Evolutionary conservation across 2,113 vertebrate species (phyloP), one percentile per base, ranked within the genome.

Genomic region (Dicrurus megarhynchus): DNA sequence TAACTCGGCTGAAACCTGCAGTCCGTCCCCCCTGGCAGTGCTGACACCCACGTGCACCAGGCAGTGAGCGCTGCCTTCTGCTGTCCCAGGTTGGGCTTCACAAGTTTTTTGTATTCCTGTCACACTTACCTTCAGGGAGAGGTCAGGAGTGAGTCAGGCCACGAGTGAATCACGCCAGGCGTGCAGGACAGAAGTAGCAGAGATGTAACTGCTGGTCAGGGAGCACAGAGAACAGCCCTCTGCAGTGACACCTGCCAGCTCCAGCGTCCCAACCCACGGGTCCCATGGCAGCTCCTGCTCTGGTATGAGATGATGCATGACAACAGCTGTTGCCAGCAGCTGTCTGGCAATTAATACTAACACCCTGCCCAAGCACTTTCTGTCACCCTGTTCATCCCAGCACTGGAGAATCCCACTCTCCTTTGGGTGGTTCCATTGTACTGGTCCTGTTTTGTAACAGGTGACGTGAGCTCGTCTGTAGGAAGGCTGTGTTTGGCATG

Each of bases 241-340:
- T 3, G 5, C 3, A 1, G 23, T 2, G 60, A 57, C 71, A 63
- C 50, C 28, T 53, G 84, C 64, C 19, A 24, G 37, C 39, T 17
- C 20, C 1, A 6, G 24, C 37, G 64, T 67, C 60, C 73, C 2
- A 9, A 7, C 28, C 3, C 2, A 14, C 0, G 3, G 24, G 19
- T 44, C 33, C 60, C 70, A 24, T 7, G 3, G 42, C 35, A 78
- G 42, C 56, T 94, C 56, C 76, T 70, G 63, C 59, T 64, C 65
- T 26, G 16, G 17, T 3, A 4, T 5, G 27, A 85, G 53, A 42
- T 47, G 47, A 63, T 39, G 32, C 23, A 8, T 2, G 13, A 19
- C 47, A 50, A 10, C 41, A 84, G 49, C 69, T 74, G 41, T 9
- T 84, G 41, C 28, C 65, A 56, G 44, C 3, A 3, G 57, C 74